Conservation (phyloP, 2,113 vertebrate genomes). For the Sialia sialis region DNA sequence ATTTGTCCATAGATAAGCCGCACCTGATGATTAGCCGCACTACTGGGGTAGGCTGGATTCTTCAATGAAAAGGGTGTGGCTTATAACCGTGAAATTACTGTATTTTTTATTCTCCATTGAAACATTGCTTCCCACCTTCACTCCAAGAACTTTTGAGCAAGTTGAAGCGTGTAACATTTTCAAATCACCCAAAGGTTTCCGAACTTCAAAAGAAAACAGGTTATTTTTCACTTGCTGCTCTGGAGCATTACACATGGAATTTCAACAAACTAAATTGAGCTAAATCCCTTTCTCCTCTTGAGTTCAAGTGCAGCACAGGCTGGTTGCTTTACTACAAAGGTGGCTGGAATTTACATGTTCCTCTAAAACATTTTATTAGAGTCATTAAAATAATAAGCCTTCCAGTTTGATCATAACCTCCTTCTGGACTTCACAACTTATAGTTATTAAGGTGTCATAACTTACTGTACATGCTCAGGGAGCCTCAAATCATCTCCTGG, state of each 20-base stretch:
- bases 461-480: not conserved
- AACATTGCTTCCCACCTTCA: not conserved
- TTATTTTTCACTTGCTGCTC: not conserved
- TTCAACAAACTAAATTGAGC: not conserved
- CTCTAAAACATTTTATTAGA: conserved; percentile 5
- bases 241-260: not conserved
- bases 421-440: conserved; percentile 7
- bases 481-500: not conserved
- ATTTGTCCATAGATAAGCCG: too few relatives aligned
- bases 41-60: too few relatives aligned
- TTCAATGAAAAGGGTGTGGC: too few relatives aligned
- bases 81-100: too few relatives aligned
- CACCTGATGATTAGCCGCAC: too few relatives aligned
- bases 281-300: not conserved
- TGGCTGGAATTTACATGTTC: not conserved
- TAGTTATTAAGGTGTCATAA: not conserved
- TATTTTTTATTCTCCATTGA: not conserved
- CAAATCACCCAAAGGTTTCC: not conserved
- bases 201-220: not conserved
- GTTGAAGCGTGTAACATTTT: accelerated
- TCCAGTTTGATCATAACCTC: not conserved
- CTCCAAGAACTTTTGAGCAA: not conserved
- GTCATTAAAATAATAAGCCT: not conserved
- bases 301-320: not conserved
- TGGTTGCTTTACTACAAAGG: not conserved